phyloP scores from a whole-genome alignment of 2,797 vertebrate species.

The Danio kyathit region DNA sequence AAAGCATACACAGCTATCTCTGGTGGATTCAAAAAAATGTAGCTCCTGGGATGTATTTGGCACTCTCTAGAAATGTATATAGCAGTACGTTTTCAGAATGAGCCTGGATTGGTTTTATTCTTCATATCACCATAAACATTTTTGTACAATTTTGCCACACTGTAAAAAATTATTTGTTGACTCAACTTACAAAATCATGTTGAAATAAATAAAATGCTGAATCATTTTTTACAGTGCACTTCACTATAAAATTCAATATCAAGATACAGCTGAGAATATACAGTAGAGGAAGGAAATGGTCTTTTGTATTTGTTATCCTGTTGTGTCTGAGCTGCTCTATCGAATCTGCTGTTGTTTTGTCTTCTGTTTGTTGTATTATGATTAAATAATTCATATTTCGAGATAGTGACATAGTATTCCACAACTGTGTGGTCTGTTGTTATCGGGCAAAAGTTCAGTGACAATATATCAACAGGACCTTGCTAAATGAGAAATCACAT shows the following conservation, averaged over 20 bases:
- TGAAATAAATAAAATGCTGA: too few species aligned
- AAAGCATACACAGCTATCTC: too few species aligned
- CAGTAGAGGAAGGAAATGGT: background rate
- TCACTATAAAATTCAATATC: background rate
- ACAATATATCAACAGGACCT: background rate
- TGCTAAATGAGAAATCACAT: background rate
- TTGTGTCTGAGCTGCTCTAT: slow-evolving; percentile 22
- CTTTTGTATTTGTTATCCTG: background rate
- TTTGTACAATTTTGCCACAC: background rate
- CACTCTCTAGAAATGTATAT: too few species aligned
- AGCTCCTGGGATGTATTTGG: too few species aligned
- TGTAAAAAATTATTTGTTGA: too few species aligned
- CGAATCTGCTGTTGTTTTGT: slow-evolving; percentile 38
- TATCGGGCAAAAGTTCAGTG: background rate
- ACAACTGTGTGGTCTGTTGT: slow-evolving; percentile 24
- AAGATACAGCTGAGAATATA: too few species aligned
- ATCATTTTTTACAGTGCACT: too few species aligned
- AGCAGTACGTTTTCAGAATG: too few species aligned
- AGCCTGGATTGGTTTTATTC: too few species aligned
- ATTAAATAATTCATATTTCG: slow-evolving; percentile 28
- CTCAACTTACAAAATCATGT: too few species aligned
- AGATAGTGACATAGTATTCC: slow-evolving; percentile 12
- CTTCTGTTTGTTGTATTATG: slow-evolving; percentile 30
- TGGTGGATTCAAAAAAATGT: too few species aligned
- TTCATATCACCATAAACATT: background rate